Evolutionary conservation across 1,140 invertebrate species (phyloP), one percentile per base, ranked within the genome.

Genomic region (Micrasema minimum): DNA sequence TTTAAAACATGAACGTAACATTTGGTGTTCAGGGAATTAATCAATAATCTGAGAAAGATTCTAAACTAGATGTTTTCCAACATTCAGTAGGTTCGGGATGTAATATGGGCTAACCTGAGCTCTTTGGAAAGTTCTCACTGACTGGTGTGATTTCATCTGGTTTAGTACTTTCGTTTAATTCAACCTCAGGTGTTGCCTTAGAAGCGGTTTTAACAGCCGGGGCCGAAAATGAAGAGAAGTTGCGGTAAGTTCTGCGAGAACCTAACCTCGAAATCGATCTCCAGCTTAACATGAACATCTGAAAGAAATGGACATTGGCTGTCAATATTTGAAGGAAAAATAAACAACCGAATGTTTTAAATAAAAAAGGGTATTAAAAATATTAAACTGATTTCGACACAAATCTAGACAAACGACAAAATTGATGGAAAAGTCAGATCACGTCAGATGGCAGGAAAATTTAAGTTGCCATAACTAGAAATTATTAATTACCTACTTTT

Each of bases 251-350:
- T 46, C 78, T 77, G 71, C 80, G 77, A 51, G 79, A 77, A 66
- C 81, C 78, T 84, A 84, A 84, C 82, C 82, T 84, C 81, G 78
- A 82, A 82, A 82, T 77, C 23, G 81, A 71, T 74, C 76, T 74
- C 55, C 80, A 79, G 71, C 82, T 81, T 74, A 80, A 80, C 77
- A 82, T 84, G 77, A 84, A 79, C 82, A 84, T 84, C 82, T 84
- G 74, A 61, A 77, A 67, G 4, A 43, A 51, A 65, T 38, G n/a
- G n/a, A n/a, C n/a, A n/a, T n/a, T n/a, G n/a, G n/a, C n/a, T n/a
- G n/a, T n/a, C n/a, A n/a, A n/a, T n/a, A n/a, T n/a, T n/a, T n/a
- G n/a, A n/a, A n/a, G n/a, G n/a, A n/a, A n/a, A n/a, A n/a, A n/a
- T n/a, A n/a, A n/a, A n/a, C n/a, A n/a, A n/a, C n/a, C n/a, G n/a